A percentile compares a stretch with the other conserved stretches of the same genome.
Evolutionary conservation across 2,888 invertebrate genomes (phyloP).

Genomic region (Bembecia ichneumoniformis): DNA sequence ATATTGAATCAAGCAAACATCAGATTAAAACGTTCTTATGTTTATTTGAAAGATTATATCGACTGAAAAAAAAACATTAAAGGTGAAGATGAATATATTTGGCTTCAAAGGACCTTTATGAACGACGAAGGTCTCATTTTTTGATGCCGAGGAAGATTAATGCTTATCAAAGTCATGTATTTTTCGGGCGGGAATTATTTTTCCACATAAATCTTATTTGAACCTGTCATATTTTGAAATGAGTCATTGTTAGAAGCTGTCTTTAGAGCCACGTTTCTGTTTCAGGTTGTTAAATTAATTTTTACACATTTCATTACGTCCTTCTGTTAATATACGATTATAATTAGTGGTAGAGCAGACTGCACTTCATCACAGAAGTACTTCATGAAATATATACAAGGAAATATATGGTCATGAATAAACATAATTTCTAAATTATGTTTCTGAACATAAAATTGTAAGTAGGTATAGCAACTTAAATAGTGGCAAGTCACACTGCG

Average conservation of each 20-base stretch:
- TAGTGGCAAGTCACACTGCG: too few relatives aligned
- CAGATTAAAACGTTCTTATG: too few relatives aligned
- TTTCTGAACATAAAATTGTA: too few relatives aligned
- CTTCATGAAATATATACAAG: too few relatives aligned
- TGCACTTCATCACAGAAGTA: too few relatives aligned
- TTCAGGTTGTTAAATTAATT: neutral
- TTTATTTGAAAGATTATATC: conserved; percentile 1
- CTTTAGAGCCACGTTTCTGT: neutral
- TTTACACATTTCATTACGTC: too few relatives aligned
- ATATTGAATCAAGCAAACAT: too few relatives aligned
- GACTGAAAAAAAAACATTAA: conserved; percentile 4
- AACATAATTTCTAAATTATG: too few relatives aligned
- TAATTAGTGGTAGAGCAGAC: too few relatives aligned
- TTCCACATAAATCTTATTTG: neutral
- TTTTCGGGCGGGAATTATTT: neutral
- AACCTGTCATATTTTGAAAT: neutral
- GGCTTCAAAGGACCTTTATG: neutral
- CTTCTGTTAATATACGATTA: too few relatives aligned
- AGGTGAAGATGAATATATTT: conserved; percentile 6
- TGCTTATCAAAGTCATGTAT: neutral
- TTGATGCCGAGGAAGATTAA: neutral
- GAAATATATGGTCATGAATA: too few relatives aligned
- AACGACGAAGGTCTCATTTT: neutral
- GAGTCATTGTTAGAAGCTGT: neutral
- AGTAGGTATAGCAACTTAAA: too few relatives aligned